These are phyloP conservation scores for Neoseiulus cucumeris DNA, from an alignment of 1,140 invertebrate genomes.

Conservation along the genomic window DNA sequence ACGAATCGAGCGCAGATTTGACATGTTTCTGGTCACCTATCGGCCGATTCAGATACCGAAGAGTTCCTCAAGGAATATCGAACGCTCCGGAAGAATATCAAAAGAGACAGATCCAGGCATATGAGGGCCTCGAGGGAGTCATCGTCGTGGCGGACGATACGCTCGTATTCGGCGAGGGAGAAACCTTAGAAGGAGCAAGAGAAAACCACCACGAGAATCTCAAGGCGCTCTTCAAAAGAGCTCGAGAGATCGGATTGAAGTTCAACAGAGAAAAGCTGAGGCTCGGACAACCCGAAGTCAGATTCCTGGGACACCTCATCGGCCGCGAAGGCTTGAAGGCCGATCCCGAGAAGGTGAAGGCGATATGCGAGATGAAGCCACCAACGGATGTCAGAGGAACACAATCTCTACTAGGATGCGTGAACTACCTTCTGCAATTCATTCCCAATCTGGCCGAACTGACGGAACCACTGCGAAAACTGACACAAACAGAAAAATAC, in stretches of 20 bases:
- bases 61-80: no score
- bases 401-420: background rate
- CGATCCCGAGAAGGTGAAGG: conserved; percentile 27
- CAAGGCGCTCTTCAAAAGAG: background rate
- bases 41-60: conserved; percentile 21
- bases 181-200: background rate
- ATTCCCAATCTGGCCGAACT: conserved; percentile 25
- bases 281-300: background rate
- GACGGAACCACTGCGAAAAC: no score
- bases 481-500: no score
- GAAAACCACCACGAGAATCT: background rate
- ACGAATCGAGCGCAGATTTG: conserved; percentile 18
- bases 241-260: background rate
- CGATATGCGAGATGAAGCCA: conserved; percentile 25
- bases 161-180: no score
- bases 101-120: no score
- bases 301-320: conserved; percentile 21
- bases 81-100: no score
- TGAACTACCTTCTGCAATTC: no score
- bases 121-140: no score
- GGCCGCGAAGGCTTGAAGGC: conserved; percentile 23
- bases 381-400: conserved; percentile 25
- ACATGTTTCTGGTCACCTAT: conserved; percentile 23
- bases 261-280: conserved; percentile 12
- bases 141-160: no score